These are phyloP conservation scores for Xiphophorus maculatus DNA, from an alignment of 2,113 vertebrate species.

Conservation along the genomic window DNA sequence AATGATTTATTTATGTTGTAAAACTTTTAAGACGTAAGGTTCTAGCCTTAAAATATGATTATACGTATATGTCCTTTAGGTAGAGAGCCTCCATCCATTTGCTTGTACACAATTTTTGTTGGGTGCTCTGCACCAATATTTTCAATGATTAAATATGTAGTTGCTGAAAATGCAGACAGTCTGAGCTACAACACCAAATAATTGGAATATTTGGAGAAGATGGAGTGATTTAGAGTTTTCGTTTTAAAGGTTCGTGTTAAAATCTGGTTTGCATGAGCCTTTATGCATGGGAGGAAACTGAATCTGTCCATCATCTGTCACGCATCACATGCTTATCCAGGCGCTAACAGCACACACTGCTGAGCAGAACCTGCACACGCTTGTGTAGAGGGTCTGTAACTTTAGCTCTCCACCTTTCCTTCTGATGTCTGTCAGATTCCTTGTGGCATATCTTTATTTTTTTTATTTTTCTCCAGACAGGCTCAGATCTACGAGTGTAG, in stretches of 20 bases:
- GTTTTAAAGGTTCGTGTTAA: neutral
- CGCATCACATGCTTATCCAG: slow-evolving; percentile 62
- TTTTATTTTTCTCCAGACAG: slow-evolving; percentile 29
- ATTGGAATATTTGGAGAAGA: neutral
- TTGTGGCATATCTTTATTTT: slow-evolving; percentile 32
- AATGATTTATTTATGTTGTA: neutral
- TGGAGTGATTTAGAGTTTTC: neutral
- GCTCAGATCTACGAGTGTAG: slow-evolving; percentile 26
- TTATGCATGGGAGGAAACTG: slow-evolving; percentile 41
- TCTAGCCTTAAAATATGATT: neutral
- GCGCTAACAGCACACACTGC: slow-evolving; percentile 39
- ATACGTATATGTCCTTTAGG: neutral
- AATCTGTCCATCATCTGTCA: slow-evolving; percentile 69
- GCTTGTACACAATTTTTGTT: neutral
- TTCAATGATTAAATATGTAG: neutral
- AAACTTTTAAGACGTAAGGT: neutral
- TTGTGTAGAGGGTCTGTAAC: slow-evolving; percentile 8
- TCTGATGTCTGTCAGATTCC: slow-evolving; percentile 14
- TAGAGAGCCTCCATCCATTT: neutral
- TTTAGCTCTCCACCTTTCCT: slow-evolving; percentile 5
- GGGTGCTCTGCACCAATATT: neutral
- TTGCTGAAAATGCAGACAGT: neutral
- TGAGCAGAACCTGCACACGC: slow-evolving; percentile 46
- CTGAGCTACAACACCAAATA: neutral
- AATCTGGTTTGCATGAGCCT: neutral